phyloP scores from a whole-genome alignment of 2,797 vertebrate genomes.

The Spinus olivaceus region DNA sequence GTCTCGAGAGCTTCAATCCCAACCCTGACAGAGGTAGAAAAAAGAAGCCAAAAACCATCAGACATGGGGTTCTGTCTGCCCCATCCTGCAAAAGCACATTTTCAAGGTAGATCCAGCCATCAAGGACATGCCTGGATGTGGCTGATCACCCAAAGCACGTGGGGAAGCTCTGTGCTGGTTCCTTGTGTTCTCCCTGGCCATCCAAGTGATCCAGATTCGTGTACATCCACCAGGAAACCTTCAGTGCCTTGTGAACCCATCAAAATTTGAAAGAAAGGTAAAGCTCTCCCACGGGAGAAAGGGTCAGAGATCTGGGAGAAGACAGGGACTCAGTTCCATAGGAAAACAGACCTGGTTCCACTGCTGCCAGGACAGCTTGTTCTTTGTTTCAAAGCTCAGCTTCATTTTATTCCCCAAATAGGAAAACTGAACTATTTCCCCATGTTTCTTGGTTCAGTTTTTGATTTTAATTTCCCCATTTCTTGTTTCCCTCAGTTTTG shows the following conservation, averaged over 20 bases:
- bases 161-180: background rate
- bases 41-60: background rate
- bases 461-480: background rate
- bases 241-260: background rate
- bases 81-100: background rate
- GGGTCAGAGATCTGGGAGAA: background rate
- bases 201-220: background rate
- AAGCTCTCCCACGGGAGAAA: background rate
- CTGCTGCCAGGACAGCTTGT: background rate
- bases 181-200: background rate
- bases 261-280: background rate
- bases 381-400: background rate
- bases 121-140: background rate
- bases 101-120: background rate
- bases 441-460: background rate
- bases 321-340: background rate
- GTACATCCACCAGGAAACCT: background rate
- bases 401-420: background rate
- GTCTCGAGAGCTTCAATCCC: background rate
- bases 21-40: background rate
- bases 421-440: background rate
- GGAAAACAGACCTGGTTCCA: background rate
- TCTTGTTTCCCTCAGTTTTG: background rate
- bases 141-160: fast-evolving
- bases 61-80: background rate